Evolutionary conservation across 2,888 invertebrate species (phyloP).

Genomic region (Eupithecia vulgata): DNA sequence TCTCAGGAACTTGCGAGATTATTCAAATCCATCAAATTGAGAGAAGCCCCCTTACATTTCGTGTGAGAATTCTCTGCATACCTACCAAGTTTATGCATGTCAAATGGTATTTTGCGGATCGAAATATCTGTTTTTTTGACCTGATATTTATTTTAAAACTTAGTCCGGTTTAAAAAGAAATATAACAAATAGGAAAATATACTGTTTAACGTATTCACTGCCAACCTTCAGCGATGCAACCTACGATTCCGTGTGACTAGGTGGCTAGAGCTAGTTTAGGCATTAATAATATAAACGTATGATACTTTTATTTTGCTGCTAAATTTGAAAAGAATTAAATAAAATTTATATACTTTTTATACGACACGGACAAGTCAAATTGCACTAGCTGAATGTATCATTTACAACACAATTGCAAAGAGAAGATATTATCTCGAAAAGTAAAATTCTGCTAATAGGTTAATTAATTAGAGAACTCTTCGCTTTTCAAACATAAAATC

Average conservation of each 20-base stretch:
- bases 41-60: background rate
- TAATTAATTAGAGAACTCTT: background rate
- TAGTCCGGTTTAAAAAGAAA: too few species aligned
- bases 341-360: background rate
- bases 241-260: too few species aligned
- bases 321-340: background rate
- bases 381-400: background rate
- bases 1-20: background rate
- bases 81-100: background rate
- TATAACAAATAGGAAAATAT: too few species aligned
- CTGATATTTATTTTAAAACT: background rate
- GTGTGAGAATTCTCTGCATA: background rate
- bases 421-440: background rate
- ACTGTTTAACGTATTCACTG: too few species aligned
- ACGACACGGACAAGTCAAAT: background rate
- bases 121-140: background rate
- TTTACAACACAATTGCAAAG: background rate
- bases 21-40: background rate
- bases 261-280: too few species aligned
- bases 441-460: background rate
- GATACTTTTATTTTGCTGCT: background rate
- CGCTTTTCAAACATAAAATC: background rate
- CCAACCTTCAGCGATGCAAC: too few species aligned
- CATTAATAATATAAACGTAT: too few species aligned
- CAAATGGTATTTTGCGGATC: slow-evolving; percentile 9